Evolutionary conservation across 2,888 invertebrate genomes (phyloP), one percentile per base, ranked within the genome.

Genomic region (Lasioglossum villosulum): DNA sequence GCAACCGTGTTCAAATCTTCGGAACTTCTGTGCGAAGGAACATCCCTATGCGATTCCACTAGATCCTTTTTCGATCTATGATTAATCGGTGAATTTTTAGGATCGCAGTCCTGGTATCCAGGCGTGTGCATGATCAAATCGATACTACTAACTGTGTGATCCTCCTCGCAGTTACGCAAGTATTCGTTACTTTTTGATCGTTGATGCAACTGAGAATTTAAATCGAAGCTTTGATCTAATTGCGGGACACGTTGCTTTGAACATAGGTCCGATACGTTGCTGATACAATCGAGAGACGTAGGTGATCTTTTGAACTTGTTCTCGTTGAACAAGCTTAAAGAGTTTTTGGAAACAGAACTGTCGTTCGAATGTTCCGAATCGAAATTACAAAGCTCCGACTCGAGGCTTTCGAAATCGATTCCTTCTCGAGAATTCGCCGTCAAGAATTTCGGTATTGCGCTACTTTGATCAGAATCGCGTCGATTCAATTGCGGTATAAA

Each of bases 361-460:
- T 93, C 94, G 83, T 91, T 93, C 34, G 94, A 93, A 74, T 93
- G 92, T 45, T 94, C 93, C 23, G 93, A 92, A 71, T 94, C 94
- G 45, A 94, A 91, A 82, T 93, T 92, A 74, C 93, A 92, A 16
- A 95, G 89, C 72, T 95, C 94, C 8, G 93, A 91, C 72, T 95
- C 94, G 73, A 95, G 90, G 71, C 93, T 94, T 71, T 95, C 95
- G 66, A 95, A 95, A 82, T 95, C 95, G 52, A 95, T 94, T n/a
- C 95, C 94, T 78, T 95, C 94, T 30, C 95, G 94, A 12, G 95
- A 95, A 82, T 94, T 94, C 0, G 94, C 94, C 23, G 92, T 86
- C 4, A 95, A 89, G 72, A 93, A 95, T 75, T 93, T 93, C 6
- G 95, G 94, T 23, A 93, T 88, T 59, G 88, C 77, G n/a, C 63